phyloP scores from a whole-genome alignment of 1,140 invertebrate species.

The Coelopa frigida region DNA sequence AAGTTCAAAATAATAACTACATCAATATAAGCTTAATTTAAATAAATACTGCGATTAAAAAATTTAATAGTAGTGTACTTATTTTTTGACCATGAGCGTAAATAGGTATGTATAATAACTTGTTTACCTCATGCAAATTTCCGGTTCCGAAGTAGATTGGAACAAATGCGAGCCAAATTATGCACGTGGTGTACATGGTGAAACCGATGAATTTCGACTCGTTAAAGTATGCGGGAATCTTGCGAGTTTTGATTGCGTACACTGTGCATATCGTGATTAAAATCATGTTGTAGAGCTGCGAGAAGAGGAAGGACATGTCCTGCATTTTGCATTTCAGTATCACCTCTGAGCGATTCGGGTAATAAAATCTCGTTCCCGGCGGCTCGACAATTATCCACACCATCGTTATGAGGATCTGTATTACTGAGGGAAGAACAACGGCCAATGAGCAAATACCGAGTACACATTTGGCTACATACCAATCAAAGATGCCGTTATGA shows the following conservation, averaged over 20 bases:
- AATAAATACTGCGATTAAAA: too few species aligned
- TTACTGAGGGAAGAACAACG: too few species aligned
- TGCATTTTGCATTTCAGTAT: conserved; percentile 65
- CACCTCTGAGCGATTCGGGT: conserved; percentile 51
- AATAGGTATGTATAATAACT: too few species aligned
- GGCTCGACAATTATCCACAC: conserved; percentile 64
- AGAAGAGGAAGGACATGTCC: conserved; percentile 61
- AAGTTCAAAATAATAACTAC: too few species aligned
- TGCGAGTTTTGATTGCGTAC: conserved; percentile 79
- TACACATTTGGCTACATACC: conserved; percentile 17
- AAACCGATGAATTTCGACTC: conserved; percentile 79
- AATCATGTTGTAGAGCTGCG: conserved; percentile 72
- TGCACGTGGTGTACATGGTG: conserved; percentile 82
- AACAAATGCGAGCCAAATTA: conserved; percentile 84
- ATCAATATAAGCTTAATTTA: too few species aligned
- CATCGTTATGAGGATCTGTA: conserved; percentile 63
- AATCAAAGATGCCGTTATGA: conserved; percentile 58
- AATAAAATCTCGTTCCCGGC: conserved; percentile 55
- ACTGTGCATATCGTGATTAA: conserved; percentile 73
- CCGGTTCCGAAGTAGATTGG: conserved; percentile 77
- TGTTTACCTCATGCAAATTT: conserved; percentile 46
- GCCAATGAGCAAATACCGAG: too few species aligned
- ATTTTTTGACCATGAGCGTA: too few species aligned
- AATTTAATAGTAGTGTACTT: too few species aligned
- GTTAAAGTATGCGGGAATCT: conserved; percentile 84